Evolutionary conservation across 2,113 vertebrate genomes (phyloP).

Genomic region (Nesogale talazaci): DNA sequence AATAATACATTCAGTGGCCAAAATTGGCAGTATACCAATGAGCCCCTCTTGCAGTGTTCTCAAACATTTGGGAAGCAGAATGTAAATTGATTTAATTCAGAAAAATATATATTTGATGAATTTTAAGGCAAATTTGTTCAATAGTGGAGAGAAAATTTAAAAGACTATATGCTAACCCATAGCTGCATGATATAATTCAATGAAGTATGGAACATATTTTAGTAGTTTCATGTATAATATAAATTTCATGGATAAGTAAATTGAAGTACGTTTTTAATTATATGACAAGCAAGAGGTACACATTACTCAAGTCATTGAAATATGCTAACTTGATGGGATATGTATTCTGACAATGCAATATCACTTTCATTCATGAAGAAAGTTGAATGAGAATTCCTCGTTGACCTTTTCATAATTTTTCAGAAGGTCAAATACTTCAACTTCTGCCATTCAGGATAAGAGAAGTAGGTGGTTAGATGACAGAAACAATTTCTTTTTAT

Average conservation of each 20-base stretch:
- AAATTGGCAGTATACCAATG: too few species aligned
- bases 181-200: background rate
- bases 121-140: too few species aligned
- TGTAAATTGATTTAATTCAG: too few species aligned
- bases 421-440: slow-evolving; percentile 16
- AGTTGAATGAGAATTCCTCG: background rate
- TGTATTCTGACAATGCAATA: slow-evolving; percentile 5
- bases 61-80: too few species aligned
- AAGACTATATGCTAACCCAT: too few species aligned
- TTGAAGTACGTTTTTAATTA: background rate
- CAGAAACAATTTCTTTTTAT: slow-evolving; percentile 76
- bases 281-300: background rate
- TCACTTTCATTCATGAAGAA: background rate
- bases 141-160: too few species aligned
- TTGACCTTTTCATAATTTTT: slow-evolving; percentile 62
- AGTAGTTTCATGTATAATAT: background rate
- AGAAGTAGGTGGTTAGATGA: slow-evolving; percentile 52
- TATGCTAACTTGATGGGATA: background rate
- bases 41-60: too few species aligned
- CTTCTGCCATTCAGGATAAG: slow-evolving; percentile 50
- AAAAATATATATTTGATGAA: too few species aligned
- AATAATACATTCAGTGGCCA: too few species aligned
- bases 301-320: background rate
- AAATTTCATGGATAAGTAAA: background rate
- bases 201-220: background rate